Evolutionary conservation across 2,797 vertebrate species (phyloP).

Genomic region (Tokudaia muenninki): DNA sequence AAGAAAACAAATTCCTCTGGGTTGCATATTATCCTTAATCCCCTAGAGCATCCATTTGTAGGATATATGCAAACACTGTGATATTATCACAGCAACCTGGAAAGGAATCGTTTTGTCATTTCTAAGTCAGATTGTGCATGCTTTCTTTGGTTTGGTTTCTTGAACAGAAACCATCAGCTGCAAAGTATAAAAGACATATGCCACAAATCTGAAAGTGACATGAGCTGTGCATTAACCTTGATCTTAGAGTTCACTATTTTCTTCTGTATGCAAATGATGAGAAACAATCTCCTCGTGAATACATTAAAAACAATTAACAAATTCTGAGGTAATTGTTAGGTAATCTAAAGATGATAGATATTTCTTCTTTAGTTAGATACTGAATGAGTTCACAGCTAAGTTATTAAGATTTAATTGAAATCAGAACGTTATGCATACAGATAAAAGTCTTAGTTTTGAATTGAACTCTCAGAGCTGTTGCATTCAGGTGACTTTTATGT

Average conservation of each 20-base stretch:
- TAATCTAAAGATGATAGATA: slow-evolving; percentile 76
- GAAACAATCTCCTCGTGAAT: slow-evolving; percentile 77
- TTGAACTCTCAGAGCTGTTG: slow-evolving; percentile 62
- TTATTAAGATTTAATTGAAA: slow-evolving; percentile 86
- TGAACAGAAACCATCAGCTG: not conserved
- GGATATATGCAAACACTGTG: not conserved
- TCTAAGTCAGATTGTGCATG: not conserved
- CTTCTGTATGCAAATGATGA: slow-evolving; percentile 57
- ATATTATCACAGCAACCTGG: not conserved
- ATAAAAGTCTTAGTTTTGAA: slow-evolving; percentile 76
- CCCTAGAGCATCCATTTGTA: not conserved
- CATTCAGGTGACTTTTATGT: slow-evolving; percentile 71
- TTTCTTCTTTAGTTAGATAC: slow-evolving; percentile 78
- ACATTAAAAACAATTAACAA: slow-evolving; percentile 74
- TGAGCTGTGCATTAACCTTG: not conserved
- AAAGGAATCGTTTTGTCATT: not conserved
- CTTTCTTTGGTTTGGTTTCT: not conserved
- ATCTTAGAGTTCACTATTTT: not conserved
- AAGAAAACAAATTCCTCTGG: not conserved
- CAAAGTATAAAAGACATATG: not conserved
- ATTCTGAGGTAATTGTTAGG: slow-evolving; percentile 82
- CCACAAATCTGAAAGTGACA: not conserved
- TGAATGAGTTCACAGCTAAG: slow-evolving; percentile 82
- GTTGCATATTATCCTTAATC: not conserved
- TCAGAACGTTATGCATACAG: slow-evolving; percentile 77